Conservation (phyloP, 2,113 vertebrate genomes). For the Telmatochromis sp. region DNA sequence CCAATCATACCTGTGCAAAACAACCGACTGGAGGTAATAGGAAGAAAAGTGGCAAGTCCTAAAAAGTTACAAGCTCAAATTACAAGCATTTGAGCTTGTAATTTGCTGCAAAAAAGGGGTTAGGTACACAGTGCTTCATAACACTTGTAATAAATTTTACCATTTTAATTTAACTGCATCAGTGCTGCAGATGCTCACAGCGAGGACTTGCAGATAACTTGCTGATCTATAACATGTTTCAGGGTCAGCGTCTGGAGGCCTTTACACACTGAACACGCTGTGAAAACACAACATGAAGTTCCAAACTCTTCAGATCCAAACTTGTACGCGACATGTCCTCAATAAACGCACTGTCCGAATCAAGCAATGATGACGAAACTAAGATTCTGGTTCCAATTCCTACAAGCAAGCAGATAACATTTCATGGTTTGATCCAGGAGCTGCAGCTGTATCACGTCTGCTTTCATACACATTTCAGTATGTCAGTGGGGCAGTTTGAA, state of each 20-base stretch:
- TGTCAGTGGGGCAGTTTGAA: background rate
- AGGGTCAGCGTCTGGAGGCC: background rate
- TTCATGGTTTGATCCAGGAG: background rate
- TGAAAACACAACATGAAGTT: background rate
- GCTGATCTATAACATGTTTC: background rate
- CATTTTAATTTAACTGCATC: background rate
- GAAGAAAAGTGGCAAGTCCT: background rate
- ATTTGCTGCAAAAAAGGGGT: background rate
- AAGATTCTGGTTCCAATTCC: background rate
- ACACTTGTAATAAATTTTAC: background rate
- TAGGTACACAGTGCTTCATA: accelerated
- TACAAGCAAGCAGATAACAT: background rate
- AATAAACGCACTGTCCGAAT: background rate
- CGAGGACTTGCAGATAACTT: background rate
- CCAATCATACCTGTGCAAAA: background rate
- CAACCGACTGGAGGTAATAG: accelerated
- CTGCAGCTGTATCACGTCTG: background rate
- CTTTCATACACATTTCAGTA: background rate
- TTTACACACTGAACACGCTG: background rate
- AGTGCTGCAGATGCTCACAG: background rate
- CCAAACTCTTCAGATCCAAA: background rate
- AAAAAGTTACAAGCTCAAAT: background rate
- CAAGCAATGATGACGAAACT: background rate
- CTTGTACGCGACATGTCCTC: background rate
- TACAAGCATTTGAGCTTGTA: background rate